Base-by-base conservation (phyloP, 2,888 invertebrate genomes). In the Synergus gifuensis region DNA sequence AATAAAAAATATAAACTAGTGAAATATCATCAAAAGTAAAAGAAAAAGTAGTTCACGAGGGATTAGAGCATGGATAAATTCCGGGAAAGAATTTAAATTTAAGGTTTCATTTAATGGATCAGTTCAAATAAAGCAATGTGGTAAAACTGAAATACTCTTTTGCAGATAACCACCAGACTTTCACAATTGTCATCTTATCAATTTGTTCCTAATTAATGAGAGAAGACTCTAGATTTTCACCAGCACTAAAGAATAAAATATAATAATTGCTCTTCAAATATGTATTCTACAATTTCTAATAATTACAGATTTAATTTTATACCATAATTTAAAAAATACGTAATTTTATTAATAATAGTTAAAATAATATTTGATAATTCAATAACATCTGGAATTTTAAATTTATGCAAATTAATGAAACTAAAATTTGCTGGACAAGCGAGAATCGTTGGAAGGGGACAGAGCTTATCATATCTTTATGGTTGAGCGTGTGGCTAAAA, bases 101-200 rank as follows among this genome's bases (percentile, higher is more conserved):
- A 88, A 87, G 88, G 87, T 88, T 90, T 90, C 86, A 86, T 85
- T 89, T 89, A 89, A 88, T 88, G 87, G 87, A 90, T 86, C 84
- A 81, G 44, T 40, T 83, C 66, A 77, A 22, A 7, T 46, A 58
- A 49, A 54, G 64, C 28, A 18, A 66, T 42, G 18, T 66, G 40
- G 66, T n/a, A 42, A 18, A 66, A 66, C 42, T n/a, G 18, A 18
- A 66, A 66, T 66, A 9, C n/a, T 66, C 42, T 40, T 40, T n/a
- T 40, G 12, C 18, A 66, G 40, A 64, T 64, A 66, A 66, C 62
- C 1, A 18, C 66, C n/a, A 42, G n/a, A n/a, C 66, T 40, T 66
- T 66, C 40, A 42, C n/a, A 66, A 66, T 66, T 40, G 11, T 42
- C 66, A 44, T 18, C 66, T 66, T 66, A 66, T 66, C 66, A 66